These are phyloP conservation scores for Porites lutea DNA, from an alignment of 64 coral and sea anemone genomes.

Conservation along the genomic window DNA sequence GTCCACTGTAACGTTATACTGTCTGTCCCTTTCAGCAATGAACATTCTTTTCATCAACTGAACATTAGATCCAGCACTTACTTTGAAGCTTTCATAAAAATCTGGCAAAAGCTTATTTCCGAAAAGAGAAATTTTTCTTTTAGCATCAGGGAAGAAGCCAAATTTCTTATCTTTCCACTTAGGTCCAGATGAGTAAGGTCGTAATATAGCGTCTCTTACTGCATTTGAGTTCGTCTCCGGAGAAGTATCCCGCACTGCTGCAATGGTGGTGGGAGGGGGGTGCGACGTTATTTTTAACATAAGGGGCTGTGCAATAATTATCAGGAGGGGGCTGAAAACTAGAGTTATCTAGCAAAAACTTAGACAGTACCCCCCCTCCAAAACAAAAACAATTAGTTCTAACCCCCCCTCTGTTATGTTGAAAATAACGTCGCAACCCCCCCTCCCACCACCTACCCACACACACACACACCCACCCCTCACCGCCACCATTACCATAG, in stretches of 20 bases:
- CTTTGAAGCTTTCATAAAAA: slow-evolving; percentile 53
- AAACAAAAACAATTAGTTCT: too few species aligned
- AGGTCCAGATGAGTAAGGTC: slow-evolving; percentile 27
- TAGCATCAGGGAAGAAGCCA: slow-evolving; percentile 31
- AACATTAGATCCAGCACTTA: slow-evolving; percentile 57
- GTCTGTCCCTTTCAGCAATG: slow-evolving; percentile 51
- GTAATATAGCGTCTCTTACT: not conserved
- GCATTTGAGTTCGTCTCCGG: not conserved
- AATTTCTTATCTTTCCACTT: slow-evolving; percentile 64
- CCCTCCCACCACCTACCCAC: too few species aligned
- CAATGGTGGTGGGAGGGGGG: too few species aligned
- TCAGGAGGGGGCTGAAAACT: too few species aligned
- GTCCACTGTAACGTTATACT: slow-evolving; percentile 44
- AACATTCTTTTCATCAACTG: slow-evolving; percentile 54
- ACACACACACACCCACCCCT: too few species aligned
- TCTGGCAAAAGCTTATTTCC: not conserved
- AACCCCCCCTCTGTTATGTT: too few species aligned
- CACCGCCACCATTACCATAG: too few species aligned
- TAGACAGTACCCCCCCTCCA: too few species aligned
- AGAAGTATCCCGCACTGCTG: not conserved
- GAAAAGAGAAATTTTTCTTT: not conserved
- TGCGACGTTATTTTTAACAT: too few species aligned
- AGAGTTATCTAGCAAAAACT: too few species aligned
- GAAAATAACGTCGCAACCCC: too few species aligned
- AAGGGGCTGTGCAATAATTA: too few species aligned